These are phyloP conservation scores for Pipistrellus pygmaeus DNA, from an alignment of 2,797 vertebrate genomes.

Conservation along the genomic window DNA sequence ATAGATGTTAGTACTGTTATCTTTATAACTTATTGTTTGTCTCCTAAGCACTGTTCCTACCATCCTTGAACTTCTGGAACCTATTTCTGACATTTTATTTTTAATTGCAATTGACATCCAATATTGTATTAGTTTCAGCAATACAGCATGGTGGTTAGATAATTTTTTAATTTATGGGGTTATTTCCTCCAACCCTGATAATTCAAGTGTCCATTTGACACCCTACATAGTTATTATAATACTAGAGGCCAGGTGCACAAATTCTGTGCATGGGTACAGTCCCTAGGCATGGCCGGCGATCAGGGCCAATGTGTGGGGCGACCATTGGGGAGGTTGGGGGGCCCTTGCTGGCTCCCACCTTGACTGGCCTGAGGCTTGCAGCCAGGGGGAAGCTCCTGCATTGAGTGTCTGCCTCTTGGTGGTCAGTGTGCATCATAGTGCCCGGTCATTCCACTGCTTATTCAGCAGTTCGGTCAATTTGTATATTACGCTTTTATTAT, in stretches of 20 bases:
- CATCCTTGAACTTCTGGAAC: background rate
- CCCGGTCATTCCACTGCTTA: fast-evolving
- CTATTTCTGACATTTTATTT: background rate
- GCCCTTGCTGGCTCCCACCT: too few species aligned
- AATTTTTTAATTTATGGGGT: background rate
- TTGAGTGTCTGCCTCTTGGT: too few species aligned
- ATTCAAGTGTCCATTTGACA: background rate
- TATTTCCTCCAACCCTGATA: background rate
- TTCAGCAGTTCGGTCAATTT: too few species aligned
- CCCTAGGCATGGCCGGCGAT: too few species aligned
- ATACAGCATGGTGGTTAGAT: background rate
- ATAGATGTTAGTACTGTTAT: background rate
- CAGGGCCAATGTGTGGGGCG: too few species aligned
- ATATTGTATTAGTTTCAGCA: background rate
- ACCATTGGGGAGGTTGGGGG: too few species aligned
- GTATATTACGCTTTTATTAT: too few species aligned
- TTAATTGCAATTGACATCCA: background rate
- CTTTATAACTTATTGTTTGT: background rate
- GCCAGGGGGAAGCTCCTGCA: too few species aligned
- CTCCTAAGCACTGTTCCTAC: background rate
- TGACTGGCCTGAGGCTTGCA: too few species aligned
- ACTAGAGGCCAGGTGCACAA: too few species aligned
- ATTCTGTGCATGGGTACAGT: too few species aligned
- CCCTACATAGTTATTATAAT: background rate
- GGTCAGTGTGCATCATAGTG: too few species aligned